phyloP scores from a whole-genome alignment of 2,888 invertebrate species.

The Nomada fabriciana region DNA sequence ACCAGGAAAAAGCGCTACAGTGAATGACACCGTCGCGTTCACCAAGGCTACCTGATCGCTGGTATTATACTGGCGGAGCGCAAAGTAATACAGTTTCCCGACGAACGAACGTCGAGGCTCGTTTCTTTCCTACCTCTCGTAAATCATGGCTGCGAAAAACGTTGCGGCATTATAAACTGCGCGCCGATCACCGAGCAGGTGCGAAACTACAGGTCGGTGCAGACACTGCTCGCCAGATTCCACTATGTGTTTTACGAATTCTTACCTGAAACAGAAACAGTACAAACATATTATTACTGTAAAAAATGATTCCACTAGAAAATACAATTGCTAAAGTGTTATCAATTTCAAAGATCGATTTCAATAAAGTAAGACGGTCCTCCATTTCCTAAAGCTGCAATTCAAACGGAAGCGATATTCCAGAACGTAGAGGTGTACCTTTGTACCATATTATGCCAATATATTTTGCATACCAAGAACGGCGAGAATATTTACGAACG shows the following conservation, averaged over 20 bases:
- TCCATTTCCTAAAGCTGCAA: not conserved
- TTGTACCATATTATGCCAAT: slow-evolving; percentile 9
- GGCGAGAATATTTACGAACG: slow-evolving; percentile 13
- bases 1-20: not conserved
- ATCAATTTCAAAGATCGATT: not conserved
- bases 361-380: not conserved
- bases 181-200: slow-evolving; percentile 42
- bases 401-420: not conserved
- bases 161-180: slow-evolving; percentile 10
- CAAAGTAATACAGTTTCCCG: slow-evolving; percentile 36
- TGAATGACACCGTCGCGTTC: slow-evolving; percentile 19
- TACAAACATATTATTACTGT: slow-evolving; percentile 60
- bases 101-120: slow-evolving; percentile 11
- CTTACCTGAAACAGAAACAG: slow-evolving; percentile 79
- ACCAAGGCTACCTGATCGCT: slow-evolving; percentile 23
- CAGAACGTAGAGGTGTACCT: not conserved
- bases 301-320: too few species aligned
- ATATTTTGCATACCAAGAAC: slow-evolving; percentile 3
- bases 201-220: slow-evolving; percentile 12
- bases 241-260: slow-evolving; percentile 36
- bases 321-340: not conserved
- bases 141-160: slow-evolving; percentile 23
- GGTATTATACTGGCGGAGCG: slow-evolving; percentile 3
- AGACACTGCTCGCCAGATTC: slow-evolving; percentile 31
- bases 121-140: slow-evolving; percentile 31